Evolutionary conservation across 2,797 vertebrate species (phyloP).

Genomic region (Peromyscus eremicus): DNA sequence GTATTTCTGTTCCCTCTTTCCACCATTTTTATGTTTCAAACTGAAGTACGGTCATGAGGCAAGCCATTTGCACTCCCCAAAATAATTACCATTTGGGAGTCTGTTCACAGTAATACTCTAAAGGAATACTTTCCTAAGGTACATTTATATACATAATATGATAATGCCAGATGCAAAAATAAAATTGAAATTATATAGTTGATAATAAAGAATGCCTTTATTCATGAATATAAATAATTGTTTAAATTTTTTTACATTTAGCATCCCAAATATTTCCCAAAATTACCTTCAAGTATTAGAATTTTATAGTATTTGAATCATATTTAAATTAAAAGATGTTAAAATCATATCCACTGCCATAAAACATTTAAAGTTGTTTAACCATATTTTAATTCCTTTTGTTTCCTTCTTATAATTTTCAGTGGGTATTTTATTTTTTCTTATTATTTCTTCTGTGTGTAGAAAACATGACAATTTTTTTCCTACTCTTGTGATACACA

Average conservation of each 20-base stretch:
- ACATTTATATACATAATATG: not conserved
- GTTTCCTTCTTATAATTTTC: not conserved
- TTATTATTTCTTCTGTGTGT: not conserved
- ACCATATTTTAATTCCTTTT: not conserved
- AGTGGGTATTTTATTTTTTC: not conserved
- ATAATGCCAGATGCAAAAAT: not conserved
- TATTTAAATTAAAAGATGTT: not conserved
- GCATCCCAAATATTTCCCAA: not conserved
- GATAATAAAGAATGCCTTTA: not conserved
- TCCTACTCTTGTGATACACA: not conserved
- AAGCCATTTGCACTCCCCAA: not conserved
- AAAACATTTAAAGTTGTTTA: not conserved
- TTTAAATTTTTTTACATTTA: not conserved
- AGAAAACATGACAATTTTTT: not conserved
- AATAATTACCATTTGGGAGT: not conserved
- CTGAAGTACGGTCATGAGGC: not conserved
- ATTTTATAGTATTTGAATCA: not conserved
- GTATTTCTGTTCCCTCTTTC: not conserved
- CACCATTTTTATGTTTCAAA: not conserved
- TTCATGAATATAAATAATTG: not conserved
- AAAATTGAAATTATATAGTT: not conserved
- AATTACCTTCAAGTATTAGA: conserved; percentile 30
- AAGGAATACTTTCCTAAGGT: not conserved
- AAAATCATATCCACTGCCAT: not conserved
- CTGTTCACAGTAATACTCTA: not conserved